Evolutionary conservation across 1,140 invertebrate species (phyloP).

Genomic region (Atta cephalotes): DNA sequence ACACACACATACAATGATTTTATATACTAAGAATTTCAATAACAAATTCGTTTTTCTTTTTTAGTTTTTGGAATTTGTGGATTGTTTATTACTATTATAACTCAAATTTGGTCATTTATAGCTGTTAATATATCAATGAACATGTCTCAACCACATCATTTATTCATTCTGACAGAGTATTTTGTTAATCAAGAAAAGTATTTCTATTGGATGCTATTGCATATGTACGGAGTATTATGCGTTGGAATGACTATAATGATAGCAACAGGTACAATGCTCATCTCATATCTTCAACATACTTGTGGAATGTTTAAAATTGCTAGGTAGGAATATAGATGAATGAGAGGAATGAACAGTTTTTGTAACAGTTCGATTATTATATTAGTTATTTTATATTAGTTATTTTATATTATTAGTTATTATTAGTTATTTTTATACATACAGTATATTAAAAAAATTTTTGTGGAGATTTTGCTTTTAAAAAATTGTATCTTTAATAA

Average conservation of each 20-base stretch:
- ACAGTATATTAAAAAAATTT: too few relatives aligned
- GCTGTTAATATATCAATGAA: background rate
- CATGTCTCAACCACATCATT: background rate
- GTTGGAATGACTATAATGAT: too few relatives aligned
- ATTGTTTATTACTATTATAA: background rate
- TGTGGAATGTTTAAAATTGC: too few relatives aligned
- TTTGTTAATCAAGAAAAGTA: constrained; percentile 21
- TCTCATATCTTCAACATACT: too few relatives aligned
- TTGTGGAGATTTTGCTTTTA: too few relatives aligned
- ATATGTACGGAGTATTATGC: too few relatives aligned
- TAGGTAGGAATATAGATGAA: background rate
- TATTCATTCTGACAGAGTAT: background rate
- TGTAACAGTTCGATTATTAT: too few relatives aligned
- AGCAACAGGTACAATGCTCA: too few relatives aligned
- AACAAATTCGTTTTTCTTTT: background rate
- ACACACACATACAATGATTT: background rate
- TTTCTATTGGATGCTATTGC: background rate
- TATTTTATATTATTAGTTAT: too few relatives aligned
- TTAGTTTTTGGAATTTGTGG: background rate
- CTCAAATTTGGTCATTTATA: background rate
- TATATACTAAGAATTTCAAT: background rate
- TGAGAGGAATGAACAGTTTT: too few relatives aligned
- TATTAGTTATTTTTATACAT: too few relatives aligned
- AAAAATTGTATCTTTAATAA: background rate
- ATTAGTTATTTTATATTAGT: too few relatives aligned